A percentile compares a stretch with the other conserved stretches of the same genome.
These are phyloP conservation scores for Pipistrellus nathusii DNA, from an alignment of 2,797 vertebrate species.

Conservation along the genomic window DNA sequence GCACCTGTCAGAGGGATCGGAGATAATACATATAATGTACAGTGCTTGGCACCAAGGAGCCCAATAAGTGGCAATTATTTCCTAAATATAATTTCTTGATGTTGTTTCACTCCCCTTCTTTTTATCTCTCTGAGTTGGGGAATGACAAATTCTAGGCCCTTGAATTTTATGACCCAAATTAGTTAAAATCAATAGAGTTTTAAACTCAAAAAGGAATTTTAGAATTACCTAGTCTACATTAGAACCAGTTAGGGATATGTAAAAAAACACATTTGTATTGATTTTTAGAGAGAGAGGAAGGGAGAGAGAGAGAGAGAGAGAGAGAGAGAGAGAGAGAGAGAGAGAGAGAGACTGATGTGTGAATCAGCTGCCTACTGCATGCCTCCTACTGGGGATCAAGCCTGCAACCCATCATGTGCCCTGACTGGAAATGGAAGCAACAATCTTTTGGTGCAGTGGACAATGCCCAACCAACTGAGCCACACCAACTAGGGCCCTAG, in stretches of 20 bases:
- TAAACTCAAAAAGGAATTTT: slow-evolving; percentile 11
- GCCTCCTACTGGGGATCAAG: background rate
- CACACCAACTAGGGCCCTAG: background rate
- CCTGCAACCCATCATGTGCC: background rate
- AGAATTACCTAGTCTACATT: background rate
- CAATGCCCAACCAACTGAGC: background rate
- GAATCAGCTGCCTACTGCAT: background rate
- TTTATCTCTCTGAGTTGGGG: background rate
- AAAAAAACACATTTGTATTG: too few species aligned
- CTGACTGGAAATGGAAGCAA: background rate
- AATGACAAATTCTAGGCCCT: slow-evolving; percentile 27
- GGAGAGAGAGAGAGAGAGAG: too few species aligned
- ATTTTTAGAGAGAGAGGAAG: too few species aligned
- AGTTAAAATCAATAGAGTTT: slow-evolving; percentile 48
- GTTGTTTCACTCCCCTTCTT: background rate
- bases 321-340: background rate
- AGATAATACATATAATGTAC: background rate
- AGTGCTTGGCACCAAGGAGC: background rate
- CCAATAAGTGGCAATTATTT: slow-evolving; percentile 15
- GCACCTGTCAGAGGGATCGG: background rate
- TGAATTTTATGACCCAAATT: slow-evolving; percentile 29
- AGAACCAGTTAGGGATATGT: background rate
- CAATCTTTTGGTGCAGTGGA: background rate
- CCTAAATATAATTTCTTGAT: slow-evolving; percentile 16
- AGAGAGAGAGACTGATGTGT: background rate